A percentile compares a stretch with the other conserved stretches of the same genome.
Evolutionary conservation across 2,113 vertebrate genomes (phyloP).

Genomic region (Semnornis frantzii): DNA sequence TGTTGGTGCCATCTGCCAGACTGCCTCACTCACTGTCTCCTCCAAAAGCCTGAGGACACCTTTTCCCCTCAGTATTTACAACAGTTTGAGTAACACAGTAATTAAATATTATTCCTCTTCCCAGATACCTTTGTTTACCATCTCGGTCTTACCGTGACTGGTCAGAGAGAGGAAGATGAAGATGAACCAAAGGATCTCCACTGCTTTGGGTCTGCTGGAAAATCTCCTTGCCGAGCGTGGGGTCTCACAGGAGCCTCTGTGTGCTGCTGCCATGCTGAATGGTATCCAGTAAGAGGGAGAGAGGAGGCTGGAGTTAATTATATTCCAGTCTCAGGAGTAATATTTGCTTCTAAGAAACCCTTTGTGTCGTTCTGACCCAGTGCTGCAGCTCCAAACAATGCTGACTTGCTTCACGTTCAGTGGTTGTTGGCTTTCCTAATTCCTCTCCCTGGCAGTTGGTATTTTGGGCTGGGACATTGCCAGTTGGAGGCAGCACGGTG

Average conservation of each 20-base stretch:
- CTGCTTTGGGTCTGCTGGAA: slow-evolving; percentile 22
- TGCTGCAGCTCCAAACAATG: not conserved
- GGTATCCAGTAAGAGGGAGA: not conserved
- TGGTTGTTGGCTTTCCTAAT: not conserved
- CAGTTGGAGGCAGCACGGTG: not conserved
- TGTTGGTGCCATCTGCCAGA: not conserved
- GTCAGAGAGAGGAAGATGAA: not conserved
- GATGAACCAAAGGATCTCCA: slow-evolving; percentile 16
- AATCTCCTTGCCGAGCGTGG: not conserved
- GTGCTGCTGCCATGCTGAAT: not conserved
- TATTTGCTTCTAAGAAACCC: not conserved
- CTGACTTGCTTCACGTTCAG: not conserved
- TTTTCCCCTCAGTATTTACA: not conserved
- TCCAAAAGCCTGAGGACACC: not conserved
- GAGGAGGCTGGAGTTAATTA: slow-evolving; percentile 24
- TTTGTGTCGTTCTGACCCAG: slow-evolving; percentile 20
- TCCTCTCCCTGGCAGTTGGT: not conserved
- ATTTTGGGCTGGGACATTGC: not conserved
- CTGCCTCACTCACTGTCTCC: not conserved
- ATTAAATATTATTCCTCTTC: not conserved
- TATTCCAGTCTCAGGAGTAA: not conserved
- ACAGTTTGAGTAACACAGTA: not conserved
- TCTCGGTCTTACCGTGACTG: slow-evolving; percentile 34
- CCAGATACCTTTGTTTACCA: not conserved
- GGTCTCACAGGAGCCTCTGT: not conserved